Conservation (phyloP, 2,113 vertebrate genomes). For the Gymnorhina tibicen region DNA sequence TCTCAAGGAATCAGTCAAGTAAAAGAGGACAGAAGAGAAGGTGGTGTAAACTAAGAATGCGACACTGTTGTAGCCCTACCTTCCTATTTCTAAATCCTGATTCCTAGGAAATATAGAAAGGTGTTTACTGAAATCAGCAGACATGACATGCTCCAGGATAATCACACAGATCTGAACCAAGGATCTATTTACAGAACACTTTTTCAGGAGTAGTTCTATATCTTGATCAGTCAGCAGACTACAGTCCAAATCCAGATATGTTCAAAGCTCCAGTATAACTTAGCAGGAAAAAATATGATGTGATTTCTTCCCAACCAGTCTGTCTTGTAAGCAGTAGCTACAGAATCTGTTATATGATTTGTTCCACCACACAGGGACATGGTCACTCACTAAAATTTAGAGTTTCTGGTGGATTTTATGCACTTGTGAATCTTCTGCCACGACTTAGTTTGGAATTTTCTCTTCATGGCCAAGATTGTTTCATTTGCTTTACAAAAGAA, state of each 20-base stretch:
- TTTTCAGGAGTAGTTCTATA: not conserved
- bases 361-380: not conserved
- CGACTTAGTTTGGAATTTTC: not conserved
- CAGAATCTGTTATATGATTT: not conserved
- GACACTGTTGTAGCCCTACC: not conserved
- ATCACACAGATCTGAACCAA: not conserved
- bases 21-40: not conserved
- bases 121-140: not conserved
- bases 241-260: not conserved
- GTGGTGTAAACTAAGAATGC: not conserved
- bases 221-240: not conserved
- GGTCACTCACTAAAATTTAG: not conserved
- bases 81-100: not conserved
- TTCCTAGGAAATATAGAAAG: not conserved
- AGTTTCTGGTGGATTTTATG: not conserved
- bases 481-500: not conserved
- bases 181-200: not conserved
- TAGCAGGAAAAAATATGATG: not conserved
- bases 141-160: not conserved
- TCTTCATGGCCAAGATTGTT: not conserved
- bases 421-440: not conserved
- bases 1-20: not conserved
- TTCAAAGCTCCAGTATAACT: not conserved
- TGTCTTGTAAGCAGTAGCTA: not conserved
- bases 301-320: not conserved